Base-by-base conservation (phyloP, 2,888 invertebrate genomes). In the Drosophila longiperda region DNA sequence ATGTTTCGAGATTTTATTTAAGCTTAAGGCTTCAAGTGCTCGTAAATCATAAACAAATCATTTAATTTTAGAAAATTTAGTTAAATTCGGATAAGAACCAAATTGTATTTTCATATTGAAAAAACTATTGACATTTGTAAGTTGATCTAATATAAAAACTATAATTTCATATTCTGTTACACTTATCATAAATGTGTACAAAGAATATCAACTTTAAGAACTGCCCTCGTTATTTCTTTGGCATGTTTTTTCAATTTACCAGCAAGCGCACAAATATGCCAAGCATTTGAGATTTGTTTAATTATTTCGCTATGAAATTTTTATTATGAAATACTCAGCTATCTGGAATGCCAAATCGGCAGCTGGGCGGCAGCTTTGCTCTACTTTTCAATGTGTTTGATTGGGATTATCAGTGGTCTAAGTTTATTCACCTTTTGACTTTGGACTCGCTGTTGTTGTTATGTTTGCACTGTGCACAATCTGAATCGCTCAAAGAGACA, bases 381-480 rank as follows among this genome's bases (percentile, higher is more conserved):
- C 87, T 58, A 79, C 53, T 84, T 88, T 66, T 55, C n/a, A 68
- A 55, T 29, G 68, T 60, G 66, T 72, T 53, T 23, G 57, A 61
- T 61, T 61, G 15, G 52, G 75, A 75, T 79, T 89, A 87, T 89
- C 86, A 79, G 89, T 59, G 59, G 48, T 38, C 32, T 7, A 66
- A 75, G 83, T 78, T 86, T 80, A 83, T 73, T 90, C 89, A 87
- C 85, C 88, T 89, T 85, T 89, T 55, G 90, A 90, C 88, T 90
- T 82, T 89, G 87, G 61, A 78, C 75, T 74, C 61, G 63, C 40
- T 20, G 17, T 29, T 36, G 12, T 66, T 66, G 53, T 50, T 75
- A 58, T 63, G 26, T 4, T 55, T 58, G 59, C 54, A 59, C 33
- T 49, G 45, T 29, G 33, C 40, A 40, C 58, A 63, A 69, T 73